These are phyloP conservation scores for Meandrina meandrites DNA, from an alignment of 92 coral and sea anemone genomes.

Conservation along the genomic window DNA sequence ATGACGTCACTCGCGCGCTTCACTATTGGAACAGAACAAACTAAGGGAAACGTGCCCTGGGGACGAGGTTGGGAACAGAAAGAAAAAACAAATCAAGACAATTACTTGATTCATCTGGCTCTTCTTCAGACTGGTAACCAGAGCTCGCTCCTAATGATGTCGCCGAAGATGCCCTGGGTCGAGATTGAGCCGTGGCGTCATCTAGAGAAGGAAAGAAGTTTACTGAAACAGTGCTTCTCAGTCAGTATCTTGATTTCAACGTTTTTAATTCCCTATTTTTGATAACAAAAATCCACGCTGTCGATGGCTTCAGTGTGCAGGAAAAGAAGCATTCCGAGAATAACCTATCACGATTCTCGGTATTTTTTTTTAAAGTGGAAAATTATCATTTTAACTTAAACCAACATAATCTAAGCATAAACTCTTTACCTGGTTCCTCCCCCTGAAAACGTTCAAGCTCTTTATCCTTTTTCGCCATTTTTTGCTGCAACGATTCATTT, in stretches of 20 bases:
- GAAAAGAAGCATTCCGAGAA: too few species aligned
- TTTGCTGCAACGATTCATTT: slow-evolving; percentile 24
- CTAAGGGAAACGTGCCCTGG: too few species aligned
- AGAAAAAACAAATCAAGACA: background rate
- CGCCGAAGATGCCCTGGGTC: slow-evolving; percentile 53
- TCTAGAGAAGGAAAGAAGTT: background rate
- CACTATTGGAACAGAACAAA: background rate
- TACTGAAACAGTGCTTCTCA: background rate
- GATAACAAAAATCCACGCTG: too few species aligned
- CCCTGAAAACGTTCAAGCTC: slow-evolving; percentile 24
- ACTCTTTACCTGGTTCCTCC: slow-evolving; percentile 20
- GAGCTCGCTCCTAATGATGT: slow-evolving; percentile 59
- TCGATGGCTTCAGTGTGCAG: too few species aligned
- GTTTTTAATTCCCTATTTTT: too few species aligned
- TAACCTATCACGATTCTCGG: too few species aligned
- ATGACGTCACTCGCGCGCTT: too few species aligned
- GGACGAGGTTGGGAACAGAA: too few species aligned
- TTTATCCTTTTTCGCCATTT: slow-evolving; percentile 24
- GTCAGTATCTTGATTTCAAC: too few species aligned
- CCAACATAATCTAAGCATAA: too few species aligned
- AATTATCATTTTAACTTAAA: background rate
- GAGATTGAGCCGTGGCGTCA: slow-evolving; percentile 36
- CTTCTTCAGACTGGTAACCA: slow-evolving; percentile 61
- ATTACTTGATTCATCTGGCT: slow-evolving; percentile 34
- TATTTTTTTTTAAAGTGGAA: too few species aligned